A percentile compares a stretch with the other conserved stretches of the same genome.
Evolutionary conservation across 2,888 invertebrate species (phyloP).

Genomic region (Ophion obscuratus): DNA sequence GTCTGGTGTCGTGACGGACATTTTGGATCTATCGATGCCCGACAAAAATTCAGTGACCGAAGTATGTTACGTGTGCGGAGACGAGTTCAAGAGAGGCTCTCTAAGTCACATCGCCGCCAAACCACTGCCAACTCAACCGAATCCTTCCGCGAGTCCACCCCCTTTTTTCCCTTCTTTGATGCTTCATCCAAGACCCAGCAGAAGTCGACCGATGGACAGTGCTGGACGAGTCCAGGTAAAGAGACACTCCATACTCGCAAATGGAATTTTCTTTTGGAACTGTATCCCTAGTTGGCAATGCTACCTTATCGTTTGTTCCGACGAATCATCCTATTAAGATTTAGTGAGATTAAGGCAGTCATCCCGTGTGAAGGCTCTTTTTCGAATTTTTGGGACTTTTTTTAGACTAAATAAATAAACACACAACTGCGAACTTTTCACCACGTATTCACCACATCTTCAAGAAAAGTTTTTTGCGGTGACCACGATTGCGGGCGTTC

Average conservation of each 20-base stretch:
- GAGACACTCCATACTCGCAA: not conserved
- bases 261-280: not conserved
- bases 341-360: no score
- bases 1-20: constrained; percentile 90
- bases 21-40: constrained; percentile 95
- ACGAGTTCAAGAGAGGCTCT: constrained; percentile 93
- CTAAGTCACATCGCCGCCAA: constrained; percentile 89
- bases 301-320: not conserved
- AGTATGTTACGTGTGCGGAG: constrained; percentile 96
- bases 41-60: constrained; percentile 96
- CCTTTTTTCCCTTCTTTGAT: constrained; percentile 89
- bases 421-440: no score
- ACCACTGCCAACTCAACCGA: constrained; percentile 84
- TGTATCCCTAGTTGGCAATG: not conserved
- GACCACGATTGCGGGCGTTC: no score
- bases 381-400: no score
- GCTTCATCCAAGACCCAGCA: constrained; percentile 93
- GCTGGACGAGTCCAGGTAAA: constrained; percentile 87
- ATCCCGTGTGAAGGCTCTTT: no score
- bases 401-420: no score
- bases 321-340: no score
- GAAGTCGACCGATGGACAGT: constrained; percentile 94
- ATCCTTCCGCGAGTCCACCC: constrained; percentile 78
- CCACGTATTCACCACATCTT: no score
- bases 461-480: no score